Percentiles rank a stretch among this genome's conserved stretches.
Conservation (phyloP, 2,113 vertebrate species). For the Abramis brama region DNA sequence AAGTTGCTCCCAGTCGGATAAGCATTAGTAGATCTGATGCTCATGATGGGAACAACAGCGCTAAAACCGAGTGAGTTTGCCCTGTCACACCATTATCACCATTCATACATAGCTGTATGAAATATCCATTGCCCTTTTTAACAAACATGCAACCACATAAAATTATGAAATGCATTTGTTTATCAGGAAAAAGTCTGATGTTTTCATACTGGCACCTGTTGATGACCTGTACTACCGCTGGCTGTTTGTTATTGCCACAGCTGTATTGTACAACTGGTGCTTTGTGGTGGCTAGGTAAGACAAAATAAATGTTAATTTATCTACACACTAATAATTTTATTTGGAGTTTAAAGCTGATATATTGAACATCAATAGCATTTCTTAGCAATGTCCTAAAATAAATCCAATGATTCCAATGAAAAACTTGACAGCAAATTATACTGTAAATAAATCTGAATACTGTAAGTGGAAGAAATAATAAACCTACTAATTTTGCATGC, state of each 20-base stretch:
- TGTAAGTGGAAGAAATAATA: not conserved
- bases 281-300: constrained; percentile 80
- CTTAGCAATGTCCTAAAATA: not conserved
- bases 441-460: not conserved
- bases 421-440: not conserved
- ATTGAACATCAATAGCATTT: not conserved
- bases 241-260: constrained; percentile 86
- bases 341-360: not conserved
- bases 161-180: not conserved
- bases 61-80: constrained; percentile 64
- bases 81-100: not conserved
- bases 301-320: not conserved
- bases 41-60: constrained; percentile 56
- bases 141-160: too few relatives aligned
- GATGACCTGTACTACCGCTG: constrained; percentile 89
- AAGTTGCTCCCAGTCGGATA: constrained; percentile 71
- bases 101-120: too few relatives aligned
- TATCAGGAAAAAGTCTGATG: constrained; percentile 76
- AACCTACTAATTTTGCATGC: not conserved
- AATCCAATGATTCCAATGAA: not conserved
- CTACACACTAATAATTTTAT: not conserved
- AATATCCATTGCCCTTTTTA: not conserved
- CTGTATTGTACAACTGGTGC: constrained; percentile 93
- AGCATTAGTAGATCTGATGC: constrained; percentile 68
- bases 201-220: constrained; percentile 85